Base-by-base conservation (phyloP, 1,140 invertebrate species). In the Drosophila bipectinata region DNA sequence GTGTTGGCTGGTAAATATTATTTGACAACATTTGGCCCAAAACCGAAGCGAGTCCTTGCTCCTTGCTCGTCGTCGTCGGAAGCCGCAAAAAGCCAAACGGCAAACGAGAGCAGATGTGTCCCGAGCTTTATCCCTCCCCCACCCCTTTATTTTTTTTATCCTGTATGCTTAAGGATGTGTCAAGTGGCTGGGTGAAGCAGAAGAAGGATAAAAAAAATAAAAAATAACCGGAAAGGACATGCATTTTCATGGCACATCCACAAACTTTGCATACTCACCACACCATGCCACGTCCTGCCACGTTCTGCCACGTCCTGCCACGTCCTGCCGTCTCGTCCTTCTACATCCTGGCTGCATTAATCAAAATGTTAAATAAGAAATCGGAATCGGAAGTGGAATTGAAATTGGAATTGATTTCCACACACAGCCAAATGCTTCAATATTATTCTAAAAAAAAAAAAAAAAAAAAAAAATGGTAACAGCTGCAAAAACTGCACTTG, bases 341-440 rank as follows among this genome's bases (percentile, higher is more conserved):
- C 26, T 6, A 28, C 26, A 28, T 28, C 49, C 51, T 55, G 37
- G 57, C 24, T 77, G 82, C 83, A 87, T 88, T 87, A 88, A 88
- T 88, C 83, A 87, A 87, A 88, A 79, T 88, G 83, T 88, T 88
- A 81, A 87, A 82, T 83, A 87, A 88, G 82, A 82, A 88, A 67
- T 64, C 64, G 63, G 44, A 47, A 18, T 47, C 44, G 44, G 63
- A 67, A 67, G 64, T 64, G 63, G 34, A 67, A 67, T 67, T 60
- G 57, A 52, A 59, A 79, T 62, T 83, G 55, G 60, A 83, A 84
- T 84, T 87, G 82, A 85, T 87, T 85, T 78, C 18, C 44, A 54
- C 45, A 54, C 45, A 64, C 77, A 72, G 45, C 67, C 77, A 71
- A 81, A 74, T 87, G 77, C 80, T 84, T 28, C 82, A 66, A 85